phyloP scores from a whole-genome alignment of 1,140 invertebrate species.

The Drosophila erecta region DNA sequence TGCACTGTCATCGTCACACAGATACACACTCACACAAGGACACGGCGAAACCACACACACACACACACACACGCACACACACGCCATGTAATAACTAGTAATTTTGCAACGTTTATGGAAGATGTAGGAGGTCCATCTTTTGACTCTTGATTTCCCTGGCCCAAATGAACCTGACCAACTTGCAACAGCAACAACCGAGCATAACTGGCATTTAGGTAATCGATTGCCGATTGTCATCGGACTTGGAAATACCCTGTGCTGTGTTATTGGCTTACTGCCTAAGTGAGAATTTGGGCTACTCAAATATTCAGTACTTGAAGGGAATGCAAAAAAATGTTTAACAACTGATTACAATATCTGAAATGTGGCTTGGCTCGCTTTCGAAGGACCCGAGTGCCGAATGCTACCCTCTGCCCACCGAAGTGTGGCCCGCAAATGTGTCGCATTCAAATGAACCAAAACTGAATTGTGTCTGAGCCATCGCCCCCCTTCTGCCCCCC shows the following conservation, averaged over 20 bases:
- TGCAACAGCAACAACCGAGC: slow-evolving; percentile 8
- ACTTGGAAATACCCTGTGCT: slow-evolving; percentile 1
- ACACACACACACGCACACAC: slow-evolving; percentile 18
- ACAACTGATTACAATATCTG: not conserved
- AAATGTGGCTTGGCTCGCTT: not conserved
- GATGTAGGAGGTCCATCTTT: slow-evolving; percentile 55
- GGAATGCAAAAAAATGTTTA: too few species aligned
- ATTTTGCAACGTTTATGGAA: slow-evolving; percentile 60
- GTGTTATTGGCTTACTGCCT: not conserved
- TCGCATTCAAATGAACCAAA: slow-evolving; percentile 75
- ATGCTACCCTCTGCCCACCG: slow-evolving; percentile 14
- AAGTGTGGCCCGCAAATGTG: slow-evolving; percentile 50
- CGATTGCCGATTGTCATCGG: not conserved
- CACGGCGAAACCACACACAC: not conserved
- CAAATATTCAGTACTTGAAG: not conserved
- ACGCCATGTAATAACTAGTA: slow-evolving; percentile 62
- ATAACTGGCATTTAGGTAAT: slow-evolving; percentile 35
- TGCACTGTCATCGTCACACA: slow-evolving; percentile 52
- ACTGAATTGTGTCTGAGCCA: slow-evolving; percentile 57
- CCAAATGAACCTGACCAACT: slow-evolving; percentile 66
- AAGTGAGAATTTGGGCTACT: too few species aligned
- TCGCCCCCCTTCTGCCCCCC: not conserved
- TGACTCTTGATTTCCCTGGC: slow-evolving; percentile 78
- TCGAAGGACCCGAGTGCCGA: not conserved
- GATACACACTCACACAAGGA: slow-evolving; percentile 3